These are phyloP conservation scores for Blastobasis adustella DNA, from an alignment of 2,888 invertebrate genomes.

Conservation along the genomic window DNA sequence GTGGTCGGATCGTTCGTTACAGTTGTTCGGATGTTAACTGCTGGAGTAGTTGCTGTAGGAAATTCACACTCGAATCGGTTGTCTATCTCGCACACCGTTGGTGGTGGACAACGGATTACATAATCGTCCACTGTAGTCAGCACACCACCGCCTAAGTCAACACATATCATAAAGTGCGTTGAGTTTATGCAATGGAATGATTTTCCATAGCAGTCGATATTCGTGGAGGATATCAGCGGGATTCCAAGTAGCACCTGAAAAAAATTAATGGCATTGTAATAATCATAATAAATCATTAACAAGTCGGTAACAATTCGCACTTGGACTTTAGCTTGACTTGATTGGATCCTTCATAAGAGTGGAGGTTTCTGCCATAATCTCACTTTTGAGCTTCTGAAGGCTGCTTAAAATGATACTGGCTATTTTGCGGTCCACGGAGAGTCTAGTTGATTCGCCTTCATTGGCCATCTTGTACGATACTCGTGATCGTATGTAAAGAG, in stretches of 20 bases:
- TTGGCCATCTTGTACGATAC: no score
- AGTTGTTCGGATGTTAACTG: conserved; percentile 3
- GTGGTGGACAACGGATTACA: conserved; percentile 48
- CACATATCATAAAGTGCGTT: conserved; percentile 68
- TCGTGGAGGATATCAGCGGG: conserved; percentile 30
- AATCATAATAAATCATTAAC: no score
- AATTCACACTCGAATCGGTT: conserved; percentile 61
- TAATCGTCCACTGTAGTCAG: conserved; percentile 55
- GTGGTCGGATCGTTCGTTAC: conserved; percentile 18
- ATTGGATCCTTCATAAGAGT: no score
- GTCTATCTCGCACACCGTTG: conserved; percentile 40
- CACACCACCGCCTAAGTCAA: conserved; percentile 55
- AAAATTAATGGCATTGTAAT: not conserved
- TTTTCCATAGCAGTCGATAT: conserved; percentile 60
- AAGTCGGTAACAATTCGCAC: no score
- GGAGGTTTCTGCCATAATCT: no score
- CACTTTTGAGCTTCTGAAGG: no score
- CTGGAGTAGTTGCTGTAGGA: conserved; percentile 21
- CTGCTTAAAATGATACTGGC: no score
- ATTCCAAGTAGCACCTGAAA: conserved; percentile 43
- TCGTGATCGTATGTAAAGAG: no score
- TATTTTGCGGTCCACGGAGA: no score
- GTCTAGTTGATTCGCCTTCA: no score
- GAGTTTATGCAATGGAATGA: conserved; percentile 62
- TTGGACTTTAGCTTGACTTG: no score